phyloP scores from a whole-genome alignment of 2,113 vertebrate species.

The Trochalopteron elliotii region DNA sequence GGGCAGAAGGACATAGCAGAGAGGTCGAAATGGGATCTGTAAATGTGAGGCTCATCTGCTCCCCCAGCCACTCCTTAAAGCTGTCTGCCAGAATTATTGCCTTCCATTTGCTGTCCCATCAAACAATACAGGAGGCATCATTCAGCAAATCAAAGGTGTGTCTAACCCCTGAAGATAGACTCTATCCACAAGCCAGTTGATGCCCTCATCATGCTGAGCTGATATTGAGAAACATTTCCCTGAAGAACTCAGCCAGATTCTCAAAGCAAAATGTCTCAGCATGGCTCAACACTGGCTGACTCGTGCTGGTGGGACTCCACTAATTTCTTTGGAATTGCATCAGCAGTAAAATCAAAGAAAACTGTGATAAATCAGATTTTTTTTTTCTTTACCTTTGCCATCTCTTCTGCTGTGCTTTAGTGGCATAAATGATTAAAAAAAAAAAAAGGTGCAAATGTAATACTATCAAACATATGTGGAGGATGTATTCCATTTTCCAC shows the following conservation, averaged over 20 bases:
- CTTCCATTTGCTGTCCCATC: not conserved
- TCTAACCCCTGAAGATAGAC: not conserved
- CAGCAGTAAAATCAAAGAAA: not conserved
- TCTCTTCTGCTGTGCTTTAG: not conserved
- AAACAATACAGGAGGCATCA: not conserved
- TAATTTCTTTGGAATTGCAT: not conserved
- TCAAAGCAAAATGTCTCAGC: not conserved
- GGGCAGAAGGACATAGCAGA: not conserved
- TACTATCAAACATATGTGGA: not conserved
- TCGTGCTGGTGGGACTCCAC: not conserved
- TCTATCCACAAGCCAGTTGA: not conserved
- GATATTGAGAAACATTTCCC: slow-evolving; percentile 6
- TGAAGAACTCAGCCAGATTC: not conserved
- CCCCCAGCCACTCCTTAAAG: not conserved
- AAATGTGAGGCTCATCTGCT: not conserved
- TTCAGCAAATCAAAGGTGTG: not conserved
- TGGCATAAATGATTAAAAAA: not conserved
- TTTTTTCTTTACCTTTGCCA: not conserved
- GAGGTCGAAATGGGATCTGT: not conserved
- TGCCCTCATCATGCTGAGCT: not conserved
- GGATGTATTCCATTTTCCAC: not conserved
- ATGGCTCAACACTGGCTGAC: not conserved
- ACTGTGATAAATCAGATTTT: not conserved
- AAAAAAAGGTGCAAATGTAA: not conserved
- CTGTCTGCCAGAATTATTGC: not conserved